phyloP scores from a whole-genome alignment of 1,140 invertebrate genomes.

The Brachionus paranguensis region DNA sequence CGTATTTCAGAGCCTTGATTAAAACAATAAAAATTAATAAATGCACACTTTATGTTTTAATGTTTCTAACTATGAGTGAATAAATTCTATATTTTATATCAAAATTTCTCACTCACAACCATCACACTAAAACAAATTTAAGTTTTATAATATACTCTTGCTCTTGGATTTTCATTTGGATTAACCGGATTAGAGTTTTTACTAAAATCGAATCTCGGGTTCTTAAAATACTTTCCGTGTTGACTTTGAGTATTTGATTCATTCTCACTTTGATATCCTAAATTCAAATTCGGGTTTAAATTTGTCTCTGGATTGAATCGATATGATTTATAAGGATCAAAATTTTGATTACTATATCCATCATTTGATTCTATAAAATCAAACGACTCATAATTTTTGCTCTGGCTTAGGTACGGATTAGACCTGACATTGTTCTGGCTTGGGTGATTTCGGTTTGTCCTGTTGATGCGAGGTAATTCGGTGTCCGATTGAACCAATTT shows the following conservation, averaged over 20 bases:
- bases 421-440: not conserved
- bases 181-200: not conserved
- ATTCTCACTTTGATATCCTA: not conserved
- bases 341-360: not conserved
- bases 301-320: not conserved
- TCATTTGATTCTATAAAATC: conserved; percentile 13
- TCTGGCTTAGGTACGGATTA: not conserved
- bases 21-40: not conserved
- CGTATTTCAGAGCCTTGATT: not conserved
- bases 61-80: not conserved
- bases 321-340: not conserved
- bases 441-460: not conserved
- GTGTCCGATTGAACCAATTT: conserved; percentile 5
- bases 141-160: not conserved
- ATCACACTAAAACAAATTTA: not conserved
- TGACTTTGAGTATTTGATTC: not conserved
- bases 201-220: conserved; percentile 15
- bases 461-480: not conserved
- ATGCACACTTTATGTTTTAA: not conserved
- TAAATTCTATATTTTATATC: not conserved
- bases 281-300: not conserved
- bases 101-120: not conserved
- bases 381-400: not conserved
- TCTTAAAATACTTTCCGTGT: not conserved
- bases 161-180: not conserved